These are phyloP conservation scores for Bellardia pandia DNA, from an alignment of 2,888 invertebrate species.

Conservation along the genomic window DNA sequence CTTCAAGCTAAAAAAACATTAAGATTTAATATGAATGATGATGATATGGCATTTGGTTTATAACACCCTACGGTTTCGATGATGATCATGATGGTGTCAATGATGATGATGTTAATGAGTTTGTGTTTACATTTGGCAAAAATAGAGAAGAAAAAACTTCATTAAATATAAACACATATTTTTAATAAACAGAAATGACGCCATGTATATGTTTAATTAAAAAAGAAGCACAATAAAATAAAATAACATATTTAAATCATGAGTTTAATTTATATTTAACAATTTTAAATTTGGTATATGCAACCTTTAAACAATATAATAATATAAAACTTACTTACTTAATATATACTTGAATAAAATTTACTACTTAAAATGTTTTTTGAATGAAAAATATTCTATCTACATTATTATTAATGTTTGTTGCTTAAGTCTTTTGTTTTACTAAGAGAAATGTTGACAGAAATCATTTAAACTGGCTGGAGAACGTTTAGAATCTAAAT, in stretches of 20 bases:
- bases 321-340: too few relatives aligned
- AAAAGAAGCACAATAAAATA: neutral
- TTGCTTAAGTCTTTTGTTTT: too few relatives aligned
- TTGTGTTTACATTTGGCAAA: neutral
- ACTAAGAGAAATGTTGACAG: too few relatives aligned
- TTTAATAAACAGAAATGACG: constrained; percentile 9
- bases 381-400: too few relatives aligned
- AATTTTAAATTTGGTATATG: neutral
- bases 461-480: neutral
- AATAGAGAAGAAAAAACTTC: constrained; percentile 1
- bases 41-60: constrained; percentile 37
- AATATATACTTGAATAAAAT: too few relatives aligned
- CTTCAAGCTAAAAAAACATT: constrained; percentile 17
- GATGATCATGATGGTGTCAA: neutral
- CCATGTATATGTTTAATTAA: neutral
- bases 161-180: neutral
- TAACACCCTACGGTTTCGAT: constrained; percentile 12
- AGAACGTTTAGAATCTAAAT: neutral
- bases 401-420: too few relatives aligned
- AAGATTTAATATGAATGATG: constrained; percentile 25
- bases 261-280: neutral
- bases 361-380: too few relatives aligned
- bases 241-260: constrained; percentile 15
- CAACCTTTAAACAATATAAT: too few relatives aligned
- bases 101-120: constrained; percentile 13